Evolutionary conservation across 2,888 invertebrate genomes (phyloP).

Genomic region (Gnatocerus cornutus): DNA sequence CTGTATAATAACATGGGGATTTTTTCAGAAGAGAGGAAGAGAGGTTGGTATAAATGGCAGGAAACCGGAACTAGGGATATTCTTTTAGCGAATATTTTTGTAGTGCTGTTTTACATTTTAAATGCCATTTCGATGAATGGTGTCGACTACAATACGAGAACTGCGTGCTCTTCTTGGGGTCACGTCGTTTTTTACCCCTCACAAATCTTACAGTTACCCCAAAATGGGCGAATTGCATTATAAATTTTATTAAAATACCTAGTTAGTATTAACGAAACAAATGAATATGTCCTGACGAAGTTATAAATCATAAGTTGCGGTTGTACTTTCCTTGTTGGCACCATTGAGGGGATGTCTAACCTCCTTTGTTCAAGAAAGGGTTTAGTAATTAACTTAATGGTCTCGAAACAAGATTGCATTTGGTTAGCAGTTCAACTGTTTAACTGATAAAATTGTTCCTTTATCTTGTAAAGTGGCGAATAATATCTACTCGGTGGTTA

Average conservation of each 20-base stretch:
- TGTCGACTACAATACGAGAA: conserved; percentile 48
- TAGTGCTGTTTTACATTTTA: conserved; percentile 65
- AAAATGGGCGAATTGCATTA: conserved; percentile 36
- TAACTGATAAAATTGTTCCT: conserved; percentile 70
- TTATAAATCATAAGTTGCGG: conserved; percentile 57
- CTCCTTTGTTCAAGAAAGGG: conserved; percentile 64
- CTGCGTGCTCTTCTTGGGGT: conserved; percentile 7
- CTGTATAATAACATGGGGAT: conserved; percentile 62
- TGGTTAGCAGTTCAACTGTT: conserved; percentile 71
- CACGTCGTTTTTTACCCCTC: conserved; percentile 25
- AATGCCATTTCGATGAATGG: conserved; percentile 58
- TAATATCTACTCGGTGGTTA: conserved; percentile 54
- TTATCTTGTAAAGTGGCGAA: conserved; percentile 66
- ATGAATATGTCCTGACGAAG: conserved; percentile 56
- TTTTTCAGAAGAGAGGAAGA: conserved; percentile 65
- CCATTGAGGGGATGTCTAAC: conserved; percentile 38
- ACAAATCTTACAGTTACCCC: conserved; percentile 30
- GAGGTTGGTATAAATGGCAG: conserved; percentile 66
- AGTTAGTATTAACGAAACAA: conserved; percentile 62
- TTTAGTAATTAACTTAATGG: conserved; percentile 72
- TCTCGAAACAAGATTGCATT: conserved; percentile 72
- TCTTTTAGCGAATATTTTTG: conserved; percentile 69
- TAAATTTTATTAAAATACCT: conserved; percentile 51
- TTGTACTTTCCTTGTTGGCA: conserved; percentile 43
- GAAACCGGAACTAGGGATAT: conserved; percentile 69